Evolutionary conservation across 2,797 vertebrate species (phyloP).

Genomic region (Poecilia wingei): DNA sequence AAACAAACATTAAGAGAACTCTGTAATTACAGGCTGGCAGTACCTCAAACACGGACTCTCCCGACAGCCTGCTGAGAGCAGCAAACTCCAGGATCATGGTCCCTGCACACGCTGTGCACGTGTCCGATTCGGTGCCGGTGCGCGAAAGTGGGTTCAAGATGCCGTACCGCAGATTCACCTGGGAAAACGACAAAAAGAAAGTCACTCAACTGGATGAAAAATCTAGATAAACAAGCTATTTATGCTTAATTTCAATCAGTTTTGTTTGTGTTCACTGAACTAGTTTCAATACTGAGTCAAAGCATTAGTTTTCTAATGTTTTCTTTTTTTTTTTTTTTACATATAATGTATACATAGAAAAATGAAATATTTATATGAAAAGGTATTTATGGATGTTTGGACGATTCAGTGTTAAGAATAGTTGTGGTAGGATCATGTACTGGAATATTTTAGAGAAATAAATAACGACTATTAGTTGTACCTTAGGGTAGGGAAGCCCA

Average conservation of each 20-base stretch:
- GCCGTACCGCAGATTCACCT: slow-evolving; percentile 86
- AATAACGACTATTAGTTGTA: slow-evolving; percentile 28
- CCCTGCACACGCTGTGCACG: slow-evolving; percentile 87
- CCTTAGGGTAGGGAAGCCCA: slow-evolving; percentile 87
- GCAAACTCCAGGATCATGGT: slow-evolving; percentile 89
- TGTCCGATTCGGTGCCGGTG: slow-evolving; percentile 85
- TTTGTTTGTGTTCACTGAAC: background rate
- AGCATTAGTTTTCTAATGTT: background rate
- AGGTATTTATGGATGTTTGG: background rate
- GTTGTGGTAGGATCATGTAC: background rate
- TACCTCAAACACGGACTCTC: slow-evolving; percentile 86
- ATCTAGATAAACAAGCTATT: background rate
- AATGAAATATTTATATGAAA: background rate
- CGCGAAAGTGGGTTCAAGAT: slow-evolving; percentile 83
- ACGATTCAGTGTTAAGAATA: background rate
- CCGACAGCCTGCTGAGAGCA: slow-evolving; percentile 84
- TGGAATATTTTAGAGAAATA: background rate
- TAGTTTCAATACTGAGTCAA: background rate
- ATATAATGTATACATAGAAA: background rate
- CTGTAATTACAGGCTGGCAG: slow-evolving; percentile 4
- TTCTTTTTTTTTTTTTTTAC: background rate
- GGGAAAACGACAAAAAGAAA: slow-evolving; percentile 3
- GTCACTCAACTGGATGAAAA: slow-evolving; percentile 4
- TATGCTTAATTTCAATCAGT: background rate
- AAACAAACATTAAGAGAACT: background rate